A percentile compares a stretch with the other conserved stretches of the same genome.
Conservation (phyloP, 1,140 invertebrate genomes). For the Leptopilina boulardi region DNA sequence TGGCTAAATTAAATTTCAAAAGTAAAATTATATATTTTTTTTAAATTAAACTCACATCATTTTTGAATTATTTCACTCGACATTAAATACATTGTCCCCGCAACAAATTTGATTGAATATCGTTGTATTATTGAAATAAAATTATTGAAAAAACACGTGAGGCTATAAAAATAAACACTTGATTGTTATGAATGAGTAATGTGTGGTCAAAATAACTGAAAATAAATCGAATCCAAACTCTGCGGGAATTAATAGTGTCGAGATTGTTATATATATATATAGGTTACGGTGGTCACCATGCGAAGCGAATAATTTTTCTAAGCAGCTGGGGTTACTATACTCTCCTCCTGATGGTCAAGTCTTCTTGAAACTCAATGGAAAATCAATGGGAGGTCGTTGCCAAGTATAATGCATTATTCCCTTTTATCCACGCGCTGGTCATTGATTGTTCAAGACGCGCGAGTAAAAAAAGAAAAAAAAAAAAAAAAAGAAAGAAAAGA, state of each 20-base stretch:
- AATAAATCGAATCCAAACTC: conserved; percentile 10
- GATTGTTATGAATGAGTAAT: neutral
- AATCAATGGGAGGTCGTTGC: conserved; percentile 33
- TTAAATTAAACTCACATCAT: too few relatives aligned
- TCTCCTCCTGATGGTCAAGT: conserved; percentile 7
- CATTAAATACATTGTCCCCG: too few relatives aligned
- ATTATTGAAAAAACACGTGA: neutral
- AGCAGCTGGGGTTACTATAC: conserved; percentile 37
- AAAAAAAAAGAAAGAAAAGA: too few relatives aligned
- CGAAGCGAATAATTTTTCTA: conserved; percentile 23
- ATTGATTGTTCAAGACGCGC: conserved; percentile 36
- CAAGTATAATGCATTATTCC: conserved; percentile 45
- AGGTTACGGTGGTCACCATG: conserved; percentile 23
- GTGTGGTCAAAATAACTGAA: conserved; percentile 29
- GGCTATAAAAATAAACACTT: neutral
- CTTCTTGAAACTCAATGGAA: conserved; percentile 22
- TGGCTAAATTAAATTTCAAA: too few relatives aligned
- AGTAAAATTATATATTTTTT: too few relatives aligned
- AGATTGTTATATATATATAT: conserved; percentile 29
- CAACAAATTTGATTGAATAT: neutral
- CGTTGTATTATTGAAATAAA: neutral
- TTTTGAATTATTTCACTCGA: too few relatives aligned
- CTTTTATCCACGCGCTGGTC: conserved; percentile 47
- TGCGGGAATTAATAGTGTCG: conserved; percentile 23
- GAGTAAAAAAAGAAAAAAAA: neutral